Percentiles rank a stretch among this genome's conserved stretches.
Conservation (phyloP, 2,888 invertebrate species). For the Smittia aterrima region DNA sequence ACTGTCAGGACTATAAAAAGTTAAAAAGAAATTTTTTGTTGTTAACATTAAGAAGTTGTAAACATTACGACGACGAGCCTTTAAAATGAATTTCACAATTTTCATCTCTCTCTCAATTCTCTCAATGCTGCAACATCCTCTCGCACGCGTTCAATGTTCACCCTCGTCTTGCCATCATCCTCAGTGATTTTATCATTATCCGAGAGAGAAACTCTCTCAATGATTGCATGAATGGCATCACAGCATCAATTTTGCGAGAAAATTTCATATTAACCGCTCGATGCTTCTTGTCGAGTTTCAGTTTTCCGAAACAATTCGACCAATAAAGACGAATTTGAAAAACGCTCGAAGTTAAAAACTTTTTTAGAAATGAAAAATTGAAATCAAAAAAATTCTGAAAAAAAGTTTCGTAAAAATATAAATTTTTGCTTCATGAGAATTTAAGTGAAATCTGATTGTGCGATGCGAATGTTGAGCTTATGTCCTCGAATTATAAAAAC, state of each 20-base stretch:
- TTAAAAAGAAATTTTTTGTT: not conserved
- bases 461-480: too few relatives aligned
- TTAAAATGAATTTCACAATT: not conserved
- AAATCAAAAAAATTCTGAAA: not conserved
- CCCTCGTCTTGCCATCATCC: not conserved
- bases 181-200: constrained; percentile 1
- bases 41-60: not conserved
- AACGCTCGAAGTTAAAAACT: not conserved
- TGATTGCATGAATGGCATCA: not conserved
- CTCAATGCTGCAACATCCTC: not conserved
- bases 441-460: too few relatives aligned
- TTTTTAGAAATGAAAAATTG: not conserved
- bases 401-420: not conserved
- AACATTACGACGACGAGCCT: not conserved
- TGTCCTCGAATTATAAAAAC: too few relatives aligned
- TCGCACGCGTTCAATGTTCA: not conserved
- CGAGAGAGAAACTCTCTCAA: not conserved
- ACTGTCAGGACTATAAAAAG: not conserved
- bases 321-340: constrained; percentile 20
- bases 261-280: not conserved
- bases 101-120: constrained; percentile 9
- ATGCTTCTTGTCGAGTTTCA: not conserved
- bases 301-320: constrained; percentile 28
- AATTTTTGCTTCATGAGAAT: too few relatives aligned
- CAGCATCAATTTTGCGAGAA: constrained; percentile 9